Conservation (phyloP, 2,113 vertebrate species). For the Cairina moschata region DNA sequence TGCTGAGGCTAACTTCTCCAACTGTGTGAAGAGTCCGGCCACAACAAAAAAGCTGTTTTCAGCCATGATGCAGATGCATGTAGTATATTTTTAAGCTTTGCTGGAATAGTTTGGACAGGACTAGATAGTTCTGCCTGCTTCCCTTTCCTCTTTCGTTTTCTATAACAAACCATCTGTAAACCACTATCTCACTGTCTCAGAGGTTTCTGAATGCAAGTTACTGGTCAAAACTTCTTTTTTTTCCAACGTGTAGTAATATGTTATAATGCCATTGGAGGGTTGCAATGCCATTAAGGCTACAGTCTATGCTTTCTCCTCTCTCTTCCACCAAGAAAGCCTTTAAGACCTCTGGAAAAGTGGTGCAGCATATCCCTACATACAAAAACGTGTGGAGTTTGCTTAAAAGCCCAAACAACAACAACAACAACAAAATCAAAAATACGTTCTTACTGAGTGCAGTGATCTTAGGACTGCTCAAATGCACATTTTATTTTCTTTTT, state of each 20-base stretch:
- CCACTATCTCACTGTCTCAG: neutral
- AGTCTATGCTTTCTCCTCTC: neutral
- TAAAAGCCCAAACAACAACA: neutral
- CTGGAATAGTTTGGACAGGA: neutral
- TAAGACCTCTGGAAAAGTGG: neutral
- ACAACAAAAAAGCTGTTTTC: neutral
- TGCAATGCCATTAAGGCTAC: neutral
- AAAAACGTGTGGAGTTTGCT: neutral
- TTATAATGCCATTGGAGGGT: neutral
- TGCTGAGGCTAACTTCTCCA: neutral
- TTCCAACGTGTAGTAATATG: neutral
- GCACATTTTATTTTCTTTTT: neutral
- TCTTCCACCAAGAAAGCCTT: neutral
- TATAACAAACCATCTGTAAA: neutral
- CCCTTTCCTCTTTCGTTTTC: neutral
- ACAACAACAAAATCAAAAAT: neutral
- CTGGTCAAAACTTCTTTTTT: neutral
- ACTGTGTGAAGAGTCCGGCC: neutral
- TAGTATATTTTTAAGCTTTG: neutral
- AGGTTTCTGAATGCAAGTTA: neutral
- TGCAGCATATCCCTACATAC: neutral
- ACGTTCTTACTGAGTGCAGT: neutral
- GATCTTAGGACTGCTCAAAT: neutral
- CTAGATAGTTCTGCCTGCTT: neutral
- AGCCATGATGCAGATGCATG: neutral